phyloP scores from a whole-genome alignment of 2,888 invertebrate genomes.

The Eucera pruinosa region DNA sequence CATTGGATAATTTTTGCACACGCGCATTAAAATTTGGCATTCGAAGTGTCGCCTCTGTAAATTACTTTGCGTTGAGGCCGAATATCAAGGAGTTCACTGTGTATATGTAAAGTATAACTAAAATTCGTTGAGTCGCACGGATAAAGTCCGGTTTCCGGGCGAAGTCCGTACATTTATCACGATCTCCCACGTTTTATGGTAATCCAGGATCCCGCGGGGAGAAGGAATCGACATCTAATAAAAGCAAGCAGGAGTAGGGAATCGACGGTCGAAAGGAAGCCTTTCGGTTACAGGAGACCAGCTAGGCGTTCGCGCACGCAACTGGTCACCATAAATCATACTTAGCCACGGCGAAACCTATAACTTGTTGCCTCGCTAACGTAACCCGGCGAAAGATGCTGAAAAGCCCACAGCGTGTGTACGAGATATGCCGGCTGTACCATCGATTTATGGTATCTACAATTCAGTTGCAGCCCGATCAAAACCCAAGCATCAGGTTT shows the following conservation, averaged over 20 bases:
- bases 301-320: slow-evolving; percentile 42
- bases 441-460: slow-evolving; percentile 70
- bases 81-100: too few relatives aligned
- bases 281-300: background rate
- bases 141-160: background rate
- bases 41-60: too few relatives aligned
- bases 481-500: background rate
- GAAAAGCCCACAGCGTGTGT: slow-evolving; percentile 65
- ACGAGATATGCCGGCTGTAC: slow-evolving; percentile 44
- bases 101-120: background rate
- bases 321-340: slow-evolving; percentile 71
- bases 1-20: too few relatives aligned
- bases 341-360: slow-evolving; percentile 66
- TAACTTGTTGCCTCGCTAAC: slow-evolving; percentile 59
- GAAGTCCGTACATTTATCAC: slow-evolving; percentile 37
- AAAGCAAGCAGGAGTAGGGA: background rate
- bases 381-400: slow-evolving; percentile 72
- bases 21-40: too few relatives aligned
- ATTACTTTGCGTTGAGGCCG: too few relatives aligned
- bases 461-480: slow-evolving; percentile 63
- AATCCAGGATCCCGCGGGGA: slow-evolving; percentile 37
- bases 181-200: slow-evolving; percentile 42
- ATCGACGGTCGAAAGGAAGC: slow-evolving; percentile 43
- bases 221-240: too few relatives aligned
- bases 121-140: background rate